Conservation (phyloP, 2,113 vertebrate species). For the Tauraco erythrolophus region DNA sequence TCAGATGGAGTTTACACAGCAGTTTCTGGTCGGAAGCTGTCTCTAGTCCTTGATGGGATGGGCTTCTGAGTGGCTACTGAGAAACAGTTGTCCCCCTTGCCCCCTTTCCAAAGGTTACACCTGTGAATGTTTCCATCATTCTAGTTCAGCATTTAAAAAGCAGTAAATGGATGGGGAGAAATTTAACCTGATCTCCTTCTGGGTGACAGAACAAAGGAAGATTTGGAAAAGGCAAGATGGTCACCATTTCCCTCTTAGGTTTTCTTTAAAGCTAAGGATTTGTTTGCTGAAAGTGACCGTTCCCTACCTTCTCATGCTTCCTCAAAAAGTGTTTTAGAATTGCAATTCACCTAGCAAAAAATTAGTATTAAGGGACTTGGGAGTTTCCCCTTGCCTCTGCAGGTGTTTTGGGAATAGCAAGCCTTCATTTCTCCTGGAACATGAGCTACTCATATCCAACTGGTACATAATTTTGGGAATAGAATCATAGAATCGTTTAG, state of each 20-base stretch:
- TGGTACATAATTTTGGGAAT: neutral
- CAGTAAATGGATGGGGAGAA: neutral
- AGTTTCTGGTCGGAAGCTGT: neutral
- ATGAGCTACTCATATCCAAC: neutral
- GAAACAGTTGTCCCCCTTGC: neutral
- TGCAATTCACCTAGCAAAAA: neutral
- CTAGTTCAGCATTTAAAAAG: neutral
- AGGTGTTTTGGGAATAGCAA: neutral
- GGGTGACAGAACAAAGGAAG: neutral
- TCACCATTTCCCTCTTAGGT: neutral
- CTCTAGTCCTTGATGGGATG: neutral
- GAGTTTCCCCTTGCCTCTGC: neutral
- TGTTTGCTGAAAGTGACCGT: neutral
- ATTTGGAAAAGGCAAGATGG: neutral
- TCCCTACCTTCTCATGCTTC: neutral
- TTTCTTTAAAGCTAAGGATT: neutral
- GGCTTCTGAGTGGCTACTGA: neutral
- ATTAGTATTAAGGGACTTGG: neutral
- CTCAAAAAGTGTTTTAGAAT: neutral
- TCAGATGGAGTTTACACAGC: neutral
- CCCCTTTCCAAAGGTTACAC: neutral
- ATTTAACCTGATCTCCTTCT: neutral
- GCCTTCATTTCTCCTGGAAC: neutral
- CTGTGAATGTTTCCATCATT: neutral
- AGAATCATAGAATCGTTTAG: no score